Evolutionary conservation across 2,888 invertebrate species (phyloP).

Genomic region (Apotomis turbidana): DNA sequence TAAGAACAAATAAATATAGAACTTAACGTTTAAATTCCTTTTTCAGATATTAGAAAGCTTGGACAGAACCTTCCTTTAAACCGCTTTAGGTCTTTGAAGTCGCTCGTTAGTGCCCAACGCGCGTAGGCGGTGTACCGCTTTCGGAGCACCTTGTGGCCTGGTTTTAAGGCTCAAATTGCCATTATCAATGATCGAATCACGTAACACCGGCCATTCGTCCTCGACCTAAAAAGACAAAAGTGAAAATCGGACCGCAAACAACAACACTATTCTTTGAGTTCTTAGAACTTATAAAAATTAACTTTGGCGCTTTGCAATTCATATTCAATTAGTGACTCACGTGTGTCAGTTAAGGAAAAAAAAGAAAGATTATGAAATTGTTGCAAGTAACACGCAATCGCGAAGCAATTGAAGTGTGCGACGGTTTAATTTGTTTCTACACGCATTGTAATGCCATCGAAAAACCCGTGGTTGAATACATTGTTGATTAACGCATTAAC

Average conservation of each 20-base stretch:
- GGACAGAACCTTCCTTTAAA: constrained; percentile 27
- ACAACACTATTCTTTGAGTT: constrained; percentile 49
- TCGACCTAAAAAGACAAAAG: constrained; percentile 74
- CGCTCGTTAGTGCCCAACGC: constrained; percentile 20
- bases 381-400: neutral
- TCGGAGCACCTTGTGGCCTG: neutral
- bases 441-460: neutral
- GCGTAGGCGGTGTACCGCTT: constrained; percentile 26
- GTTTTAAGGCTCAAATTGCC: constrained; percentile 14
- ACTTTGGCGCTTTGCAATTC: constrained; percentile 27
- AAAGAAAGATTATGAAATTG: neutral
- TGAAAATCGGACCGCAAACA: constrained; percentile 71
- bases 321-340: constrained; percentile 33
- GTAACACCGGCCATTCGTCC: constrained; percentile 64
- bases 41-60: constrained; percentile 29
- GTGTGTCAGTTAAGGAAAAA: neutral
- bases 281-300: constrained; percentile 54
- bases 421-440: neutral
- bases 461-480: too few species aligned
- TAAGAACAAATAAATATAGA: too few species aligned
- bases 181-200: constrained; percentile 52
- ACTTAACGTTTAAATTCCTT: constrained; percentile 7
- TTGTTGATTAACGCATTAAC: too few species aligned
- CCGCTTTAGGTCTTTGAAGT: constrained; percentile 28
- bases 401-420: neutral